Percentiles rank a stretch among this genome's conserved stretches.
phyloP scores from a whole-genome alignment of 2,888 invertebrate genomes.

The Trissolcus japonicus region DNA sequence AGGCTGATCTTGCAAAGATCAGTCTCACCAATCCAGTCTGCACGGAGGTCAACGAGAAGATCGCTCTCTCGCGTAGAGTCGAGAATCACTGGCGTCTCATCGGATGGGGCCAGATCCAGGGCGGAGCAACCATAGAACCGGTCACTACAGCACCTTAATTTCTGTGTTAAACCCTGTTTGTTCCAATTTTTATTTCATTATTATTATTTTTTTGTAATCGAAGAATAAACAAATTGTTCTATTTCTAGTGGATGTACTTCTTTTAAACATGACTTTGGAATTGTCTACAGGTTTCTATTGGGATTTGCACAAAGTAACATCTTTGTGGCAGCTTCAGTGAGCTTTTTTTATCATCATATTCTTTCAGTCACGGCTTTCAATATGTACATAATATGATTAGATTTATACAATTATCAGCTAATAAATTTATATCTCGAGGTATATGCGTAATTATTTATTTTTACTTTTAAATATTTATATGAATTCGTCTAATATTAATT shows the following conservation, averaged over 20 bases:
- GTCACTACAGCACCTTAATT: slow-evolving; percentile 61
- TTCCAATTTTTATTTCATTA: not conserved
- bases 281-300: no score
- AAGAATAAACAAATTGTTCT: not conserved
- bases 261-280: not conserved
- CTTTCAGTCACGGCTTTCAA: not conserved
- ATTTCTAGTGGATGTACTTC: slow-evolving; percentile 2
- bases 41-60: slow-evolving; percentile 98
- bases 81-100: slow-evolving; percentile 99
- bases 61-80: slow-evolving; percentile 98
- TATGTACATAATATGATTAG: slow-evolving; percentile 1
- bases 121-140: slow-evolving; percentile 97
- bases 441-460: not conserved
- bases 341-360: not conserved
- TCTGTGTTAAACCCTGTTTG: not conserved
- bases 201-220: no score
- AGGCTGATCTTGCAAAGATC: slow-evolving; percentile 97
- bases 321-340: not conserved
- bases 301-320: not conserved
- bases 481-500: no score
- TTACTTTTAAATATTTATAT: no score
- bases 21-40: slow-evolving; percentile 98
- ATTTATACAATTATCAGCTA: slow-evolving; percentile 3
- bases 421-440: slow-evolving; percentile 3
- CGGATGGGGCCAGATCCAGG: slow-evolving; percentile 99